Evolutionary conservation across 2,888 invertebrate species (phyloP).

Genomic region (Ochropleura leucogaster): DNA sequence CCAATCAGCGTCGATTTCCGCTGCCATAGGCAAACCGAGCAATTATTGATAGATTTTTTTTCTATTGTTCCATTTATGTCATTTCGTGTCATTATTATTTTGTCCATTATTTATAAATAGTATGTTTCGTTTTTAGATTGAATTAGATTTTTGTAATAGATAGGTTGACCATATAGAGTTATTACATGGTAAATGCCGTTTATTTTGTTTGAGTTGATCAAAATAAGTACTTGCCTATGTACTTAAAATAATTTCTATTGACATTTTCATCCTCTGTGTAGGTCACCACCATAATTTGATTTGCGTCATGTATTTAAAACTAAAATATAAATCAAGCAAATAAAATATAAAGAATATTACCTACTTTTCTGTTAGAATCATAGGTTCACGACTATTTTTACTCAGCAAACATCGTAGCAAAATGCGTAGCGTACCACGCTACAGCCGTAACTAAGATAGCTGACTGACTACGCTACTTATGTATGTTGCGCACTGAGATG

Average conservation of each 20-base stretch:
- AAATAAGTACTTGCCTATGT: conserved; percentile 23
- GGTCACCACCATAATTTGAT: background rate
- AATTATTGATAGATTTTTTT: conserved; percentile 66
- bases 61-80: conserved; percentile 59
- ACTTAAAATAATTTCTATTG: conserved; percentile 9
- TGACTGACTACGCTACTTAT: background rate
- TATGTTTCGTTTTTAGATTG: conserved; percentile 60
- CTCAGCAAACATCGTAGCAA: background rate
- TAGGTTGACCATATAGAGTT: conserved; percentile 54
- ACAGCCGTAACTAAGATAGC: background rate
- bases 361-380: background rate
- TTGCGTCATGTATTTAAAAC: background rate
- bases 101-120: conserved; percentile 62
- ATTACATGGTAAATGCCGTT: conserved; percentile 52
- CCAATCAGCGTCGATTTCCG: conserved; percentile 85
- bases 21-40: conserved; percentile 63
- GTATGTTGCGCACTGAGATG: too few relatives aligned
- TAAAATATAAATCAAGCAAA: background rate
- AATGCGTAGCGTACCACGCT: background rate
- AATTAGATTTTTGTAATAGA: conserved; percentile 61
- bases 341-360: background rate
- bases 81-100: conserved; percentile 65
- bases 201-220: conserved; percentile 27
- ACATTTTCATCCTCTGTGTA: background rate
- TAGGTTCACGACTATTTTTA: background rate